phyloP scores from a whole-genome alignment of 2,113 vertebrate genomes.

The Takifugu flavidus region DNA sequence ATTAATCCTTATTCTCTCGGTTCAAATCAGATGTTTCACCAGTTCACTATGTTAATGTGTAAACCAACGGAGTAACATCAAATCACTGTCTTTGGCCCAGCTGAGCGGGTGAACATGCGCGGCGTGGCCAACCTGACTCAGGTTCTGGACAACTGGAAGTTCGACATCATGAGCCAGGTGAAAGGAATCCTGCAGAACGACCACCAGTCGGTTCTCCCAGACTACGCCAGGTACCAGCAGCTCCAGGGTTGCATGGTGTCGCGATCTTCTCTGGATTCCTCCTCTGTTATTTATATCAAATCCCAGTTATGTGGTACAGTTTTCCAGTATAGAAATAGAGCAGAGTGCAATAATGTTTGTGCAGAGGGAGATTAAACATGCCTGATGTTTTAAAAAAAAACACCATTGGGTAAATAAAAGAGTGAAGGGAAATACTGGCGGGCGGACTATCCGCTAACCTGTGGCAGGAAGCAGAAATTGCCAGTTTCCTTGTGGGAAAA shows the following conservation, averaged over 20 bases:
- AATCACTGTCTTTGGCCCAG: slow-evolving; percentile 38
- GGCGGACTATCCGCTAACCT: slow-evolving; percentile 8
- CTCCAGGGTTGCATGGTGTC: not conserved
- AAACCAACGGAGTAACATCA: not conserved
- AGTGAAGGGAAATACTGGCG: not conserved
- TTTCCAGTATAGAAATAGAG: too few relatives aligned
- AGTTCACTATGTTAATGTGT: too few relatives aligned
- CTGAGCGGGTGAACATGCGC: slow-evolving; percentile 74
- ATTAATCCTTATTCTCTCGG: too few relatives aligned
- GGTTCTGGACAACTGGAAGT: slow-evolving; percentile 79
- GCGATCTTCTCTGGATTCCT: too few relatives aligned
- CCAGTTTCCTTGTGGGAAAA: slow-evolving; percentile 35
- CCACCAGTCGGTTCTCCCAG: slow-evolving; percentile 75
- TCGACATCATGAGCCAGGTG: slow-evolving; percentile 76
- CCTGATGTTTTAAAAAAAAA: too few relatives aligned
- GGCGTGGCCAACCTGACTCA: slow-evolving; percentile 77
- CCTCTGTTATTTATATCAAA: too few relatives aligned
- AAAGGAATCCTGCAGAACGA: slow-evolving; percentile 72
- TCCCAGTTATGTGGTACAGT: too few relatives aligned
- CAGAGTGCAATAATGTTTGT: too few relatives aligned
- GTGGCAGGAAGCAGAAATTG: slow-evolving; percentile 22
- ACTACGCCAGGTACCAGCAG: slow-evolving; percentile 72
- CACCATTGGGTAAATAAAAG: not conserved
- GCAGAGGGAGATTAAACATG: not conserved
- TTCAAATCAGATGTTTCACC: too few relatives aligned